A percentile compares a stretch with the other conserved stretches of the same genome.
Evolutionary conservation across 1,140 invertebrate genomes (phyloP).

Genomic region (Diabrotica virgifera): DNA sequence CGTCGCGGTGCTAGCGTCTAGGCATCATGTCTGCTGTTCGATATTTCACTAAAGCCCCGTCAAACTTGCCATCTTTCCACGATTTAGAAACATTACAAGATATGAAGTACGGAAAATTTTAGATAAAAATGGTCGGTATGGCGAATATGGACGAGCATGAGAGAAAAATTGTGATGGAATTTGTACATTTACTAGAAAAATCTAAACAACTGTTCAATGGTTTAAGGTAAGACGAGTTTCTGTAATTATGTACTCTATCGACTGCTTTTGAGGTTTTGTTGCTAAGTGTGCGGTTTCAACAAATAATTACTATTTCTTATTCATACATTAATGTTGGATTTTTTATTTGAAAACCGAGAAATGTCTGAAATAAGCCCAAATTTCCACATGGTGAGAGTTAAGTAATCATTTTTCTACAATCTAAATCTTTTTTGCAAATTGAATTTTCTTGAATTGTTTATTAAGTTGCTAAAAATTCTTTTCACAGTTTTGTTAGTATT

Average conservation of each 20-base stretch:
- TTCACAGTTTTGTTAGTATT: too few relatives aligned
- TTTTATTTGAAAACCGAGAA: too few relatives aligned
- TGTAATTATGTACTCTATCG: not conserved
- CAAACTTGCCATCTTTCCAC: conserved; percentile 25
- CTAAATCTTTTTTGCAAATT: too few relatives aligned
- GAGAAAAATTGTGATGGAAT: conserved; percentile 92
- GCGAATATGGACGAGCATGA: conserved; percentile 82
- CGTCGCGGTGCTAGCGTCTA: conserved; percentile 38
- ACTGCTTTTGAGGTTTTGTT: too few relatives aligned
- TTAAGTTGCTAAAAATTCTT: too few relatives aligned
- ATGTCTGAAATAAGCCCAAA: too few relatives aligned
- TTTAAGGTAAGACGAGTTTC: conserved; percentile 63
- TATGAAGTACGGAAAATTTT: conserved; percentile 29
- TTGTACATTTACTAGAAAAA: conserved; percentile 94
- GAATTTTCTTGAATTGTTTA: too few relatives aligned
- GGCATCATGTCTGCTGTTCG: conserved; percentile 41
- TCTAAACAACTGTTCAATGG: conserved; percentile 97
- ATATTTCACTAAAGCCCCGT: conserved; percentile 37
- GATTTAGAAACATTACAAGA: conserved; percentile 27
- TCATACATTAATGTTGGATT: too few relatives aligned
- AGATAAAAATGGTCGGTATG: conserved; percentile 65
- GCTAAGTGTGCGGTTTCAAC: too few relatives aligned
- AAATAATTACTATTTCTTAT: too few relatives aligned
- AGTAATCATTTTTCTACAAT: too few relatives aligned
- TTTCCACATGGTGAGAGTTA: too few relatives aligned